Evolutionary conservation across 2,888 invertebrate species (phyloP).

Genomic region (Drosophila histrio): DNA sequence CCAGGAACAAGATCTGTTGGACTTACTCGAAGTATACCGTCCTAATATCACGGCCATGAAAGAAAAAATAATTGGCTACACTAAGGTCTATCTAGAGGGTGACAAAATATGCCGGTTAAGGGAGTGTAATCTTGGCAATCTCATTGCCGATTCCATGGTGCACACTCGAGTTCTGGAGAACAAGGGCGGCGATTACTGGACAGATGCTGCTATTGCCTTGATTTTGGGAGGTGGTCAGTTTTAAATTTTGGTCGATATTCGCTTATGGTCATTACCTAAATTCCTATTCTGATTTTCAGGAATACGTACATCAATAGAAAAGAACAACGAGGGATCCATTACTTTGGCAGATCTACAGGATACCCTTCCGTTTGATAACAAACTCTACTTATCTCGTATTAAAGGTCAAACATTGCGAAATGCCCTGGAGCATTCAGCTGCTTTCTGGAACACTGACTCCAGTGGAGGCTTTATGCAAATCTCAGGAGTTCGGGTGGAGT

Average conservation of each 20-base stretch:
- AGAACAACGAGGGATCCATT: conserved; percentile 85
- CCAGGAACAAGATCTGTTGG: conserved; percentile 88
- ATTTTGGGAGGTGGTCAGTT: conserved; percentile 89
- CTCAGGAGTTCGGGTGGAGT: conserved; percentile 90
- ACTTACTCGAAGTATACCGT: conserved; percentile 87
- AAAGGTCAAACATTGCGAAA: conserved; percentile 88
- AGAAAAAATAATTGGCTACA: conserved; percentile 87
- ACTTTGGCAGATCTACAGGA: conserved; percentile 89
- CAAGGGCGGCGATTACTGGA: conserved; percentile 86
- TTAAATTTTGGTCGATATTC: too few species aligned
- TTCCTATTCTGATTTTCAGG: conserved; percentile 53
- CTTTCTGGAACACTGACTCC: conserved; percentile 84
- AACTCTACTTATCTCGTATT: conserved; percentile 87
- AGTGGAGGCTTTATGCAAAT: conserved; percentile 92
- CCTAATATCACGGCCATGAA: conserved; percentile 86
- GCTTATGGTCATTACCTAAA: too few species aligned
- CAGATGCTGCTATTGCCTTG: conserved; percentile 90
- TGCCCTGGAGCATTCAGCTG: conserved; percentile 89
- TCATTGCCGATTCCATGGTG: conserved; percentile 91
- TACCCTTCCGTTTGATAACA: conserved; percentile 91
- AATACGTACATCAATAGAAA: conserved; percentile 88
- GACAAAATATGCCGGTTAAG: conserved; percentile 86
- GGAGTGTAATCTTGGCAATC: conserved; percentile 94
- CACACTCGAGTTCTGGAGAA: conserved; percentile 84
- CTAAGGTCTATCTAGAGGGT: conserved; percentile 90